A percentile compares a stretch with the other conserved stretches of the same genome.
Conservation (phyloP, 2,113 vertebrate species). For the Malurus cyaneus region DNA sequence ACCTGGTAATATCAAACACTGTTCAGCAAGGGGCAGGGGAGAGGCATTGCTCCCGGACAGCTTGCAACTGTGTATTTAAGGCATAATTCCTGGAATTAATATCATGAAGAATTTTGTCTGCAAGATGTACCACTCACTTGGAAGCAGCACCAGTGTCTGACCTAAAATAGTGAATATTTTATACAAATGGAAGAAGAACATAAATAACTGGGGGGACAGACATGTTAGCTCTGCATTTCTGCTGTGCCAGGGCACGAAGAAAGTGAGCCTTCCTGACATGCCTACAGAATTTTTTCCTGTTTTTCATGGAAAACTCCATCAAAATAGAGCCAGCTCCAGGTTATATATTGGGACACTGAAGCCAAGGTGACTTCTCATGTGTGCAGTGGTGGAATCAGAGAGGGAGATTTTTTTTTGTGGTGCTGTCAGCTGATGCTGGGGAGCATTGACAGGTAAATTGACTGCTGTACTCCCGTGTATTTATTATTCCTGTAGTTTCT, state of each 20-base stretch:
- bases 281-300: fast-evolving
- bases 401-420: neutral
- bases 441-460: neutral
- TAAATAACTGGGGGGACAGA: neutral
- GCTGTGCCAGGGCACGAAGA: neutral
- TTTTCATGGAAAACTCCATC: neutral
- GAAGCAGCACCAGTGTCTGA: neutral
- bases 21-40: neutral
- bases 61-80: neutral
- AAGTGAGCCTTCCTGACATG: neutral
- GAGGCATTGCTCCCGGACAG: neutral
- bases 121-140: neutral
- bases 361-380: fast-evolving
- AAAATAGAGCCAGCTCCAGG: neutral
- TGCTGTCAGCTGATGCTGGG: neutral
- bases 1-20: neutral
- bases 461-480: fast-evolving
- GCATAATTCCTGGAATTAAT: neutral
- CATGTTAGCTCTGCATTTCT: neutral
- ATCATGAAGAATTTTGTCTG: neutral
- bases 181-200: neutral
- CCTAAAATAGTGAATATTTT: neutral
- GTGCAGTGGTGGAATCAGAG: neutral
- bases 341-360: neutral
- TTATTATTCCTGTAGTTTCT: neutral